These are phyloP conservation scores for Orius insidiosus DNA, from an alignment of 1,140 invertebrate species.

Conservation along the genomic window DNA sequence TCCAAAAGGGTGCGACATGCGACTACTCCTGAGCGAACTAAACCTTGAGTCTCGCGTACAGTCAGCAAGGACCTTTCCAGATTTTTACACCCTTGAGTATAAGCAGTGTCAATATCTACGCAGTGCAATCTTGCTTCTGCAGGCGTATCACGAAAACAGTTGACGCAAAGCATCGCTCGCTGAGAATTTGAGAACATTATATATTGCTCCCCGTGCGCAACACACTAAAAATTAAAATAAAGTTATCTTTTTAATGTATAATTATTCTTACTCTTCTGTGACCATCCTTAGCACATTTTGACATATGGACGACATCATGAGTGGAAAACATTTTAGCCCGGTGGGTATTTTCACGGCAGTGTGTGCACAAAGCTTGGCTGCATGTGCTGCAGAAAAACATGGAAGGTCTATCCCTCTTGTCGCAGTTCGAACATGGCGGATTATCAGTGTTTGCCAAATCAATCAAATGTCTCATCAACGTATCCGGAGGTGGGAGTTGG, in stretches of 20 bases:
- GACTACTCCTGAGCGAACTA: conserved; percentile 41
- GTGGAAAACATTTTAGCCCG: conserved; percentile 54
- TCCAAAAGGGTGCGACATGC: conserved; percentile 46
- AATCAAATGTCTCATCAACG: conserved; percentile 41
- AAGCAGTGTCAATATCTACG: conserved; percentile 53
- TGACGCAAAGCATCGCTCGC: conserved; percentile 49
- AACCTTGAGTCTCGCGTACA: conserved; percentile 40
- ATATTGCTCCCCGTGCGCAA: conserved; percentile 46
- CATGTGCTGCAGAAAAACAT: conserved; percentile 56
- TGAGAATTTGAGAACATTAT: conserved; percentile 52
- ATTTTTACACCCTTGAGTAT: conserved; percentile 44
- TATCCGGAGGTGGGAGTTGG: conserved; percentile 38
- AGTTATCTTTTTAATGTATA: conserved; percentile 6
- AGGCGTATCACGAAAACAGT: conserved; percentile 47
- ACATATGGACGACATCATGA: conserved; percentile 52
- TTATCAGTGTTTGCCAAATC: conserved; percentile 46
- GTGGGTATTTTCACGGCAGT: conserved; percentile 51
- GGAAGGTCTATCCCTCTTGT: conserved; percentile 41
- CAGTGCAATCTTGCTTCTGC: conserved; percentile 44
- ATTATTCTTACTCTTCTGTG: conserved; percentile 39
- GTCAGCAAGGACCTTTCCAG: conserved; percentile 39
- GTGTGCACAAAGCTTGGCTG: conserved; percentile 47
- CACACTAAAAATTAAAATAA: conserved; percentile 29
- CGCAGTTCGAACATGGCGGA: conserved; percentile 50
- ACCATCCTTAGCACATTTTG: conserved; percentile 45